Base-by-base conservation (phyloP, 2,797 vertebrate genomes). In the Gobio occitaniae region DNA sequence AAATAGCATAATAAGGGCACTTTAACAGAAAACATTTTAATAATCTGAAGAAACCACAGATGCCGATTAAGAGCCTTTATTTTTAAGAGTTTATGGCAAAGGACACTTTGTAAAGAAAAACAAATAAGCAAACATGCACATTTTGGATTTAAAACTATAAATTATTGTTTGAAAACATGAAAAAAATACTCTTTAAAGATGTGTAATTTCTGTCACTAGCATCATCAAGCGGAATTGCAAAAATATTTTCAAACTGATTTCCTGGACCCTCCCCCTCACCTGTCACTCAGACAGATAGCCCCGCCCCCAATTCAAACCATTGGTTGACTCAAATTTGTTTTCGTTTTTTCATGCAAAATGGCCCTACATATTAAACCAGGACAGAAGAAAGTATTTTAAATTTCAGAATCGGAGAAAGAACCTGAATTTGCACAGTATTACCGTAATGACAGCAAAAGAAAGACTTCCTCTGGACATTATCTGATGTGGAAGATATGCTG, bases 71-170 rank as follows among this genome's bases (percentile, higher is more conserved):
- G 17, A 41, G 16, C 17, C 17, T 41, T 69, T 41, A 41, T 69
- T 69, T 69, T 69, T 21, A 69, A 41, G 7, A 16, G 38, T 76
- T 16, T 54, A 4, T 59, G 52, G 19, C 29, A 75, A 75, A 54
- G 1, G 1, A 54, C 44, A 19, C 16, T 74, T 75, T 44, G 13
- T 32, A 13, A 65, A 65, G 29, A 16, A 32, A 65, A 15, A n/a
- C 8, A 48, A 65, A 72, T 82, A 78, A 80, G 78, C 74, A 38
- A 63, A 36, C 29, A 15, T 36, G 70, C 88, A 89, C 88, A 86
- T 91, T 93, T 93, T 92, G 89, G 87, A 93, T 94, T 94, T 80
- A 92, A 92, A 92, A 92, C 90, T 91, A 92, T 93, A 90, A 91
- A 89, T 91, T 92, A 88, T 91, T 89, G 84, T 90, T 91, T 89